A percentile compares a stretch with the other conserved stretches of the same genome.
Conservation (phyloP, 2,888 invertebrate genomes). For the Rhorus exstirpatorius region DNA sequence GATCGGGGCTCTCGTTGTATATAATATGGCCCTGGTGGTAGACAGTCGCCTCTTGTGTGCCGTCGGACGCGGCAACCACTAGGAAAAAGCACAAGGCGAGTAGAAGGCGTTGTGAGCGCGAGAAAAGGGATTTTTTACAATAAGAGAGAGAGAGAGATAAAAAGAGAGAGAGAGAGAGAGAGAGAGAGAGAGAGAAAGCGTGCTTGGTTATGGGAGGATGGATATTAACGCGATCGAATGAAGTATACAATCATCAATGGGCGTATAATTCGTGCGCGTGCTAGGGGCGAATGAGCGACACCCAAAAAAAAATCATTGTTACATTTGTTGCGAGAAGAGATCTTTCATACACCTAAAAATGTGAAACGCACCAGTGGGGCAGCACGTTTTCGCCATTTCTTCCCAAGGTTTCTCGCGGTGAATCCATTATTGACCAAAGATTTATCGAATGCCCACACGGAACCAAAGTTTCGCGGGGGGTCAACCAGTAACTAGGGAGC, state of each 20-base stretch:
- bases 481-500: neutral
- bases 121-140: slow-evolving; percentile 84
- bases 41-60: slow-evolving; percentile 41
- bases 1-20: slow-evolving; percentile 36
- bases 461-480: no score
- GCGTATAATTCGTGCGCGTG: slow-evolving; percentile 71
- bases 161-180: slow-evolving; percentile 74
- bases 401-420: slow-evolving; percentile 11
- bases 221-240: slow-evolving; percentile 78
- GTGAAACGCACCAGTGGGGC: slow-evolving; percentile 10
- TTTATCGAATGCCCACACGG: slow-evolving; percentile 56
- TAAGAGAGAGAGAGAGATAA: slow-evolving; percentile 76
- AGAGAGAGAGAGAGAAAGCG: slow-evolving; percentile 72
- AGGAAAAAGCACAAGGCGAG: slow-evolving; percentile 69
- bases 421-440: slow-evolving; percentile 42
- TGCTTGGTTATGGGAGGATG: slow-evolving; percentile 56
- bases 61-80: slow-evolving; percentile 60
- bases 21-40: slow-evolving; percentile 6
- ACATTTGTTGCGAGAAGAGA: slow-evolving; percentile 39
- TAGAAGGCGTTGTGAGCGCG: slow-evolving; percentile 64
- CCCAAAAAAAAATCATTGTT: slow-evolving; percentile 57
- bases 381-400: slow-evolving; percentile 28
- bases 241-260: slow-evolving; percentile 76
- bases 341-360: slow-evolving; percentile 45
- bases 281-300: slow-evolving; percentile 44